Evolutionary conservation across 2,888 invertebrate genomes (phyloP).

Genomic region (Cerceris rybyensis): DNA sequence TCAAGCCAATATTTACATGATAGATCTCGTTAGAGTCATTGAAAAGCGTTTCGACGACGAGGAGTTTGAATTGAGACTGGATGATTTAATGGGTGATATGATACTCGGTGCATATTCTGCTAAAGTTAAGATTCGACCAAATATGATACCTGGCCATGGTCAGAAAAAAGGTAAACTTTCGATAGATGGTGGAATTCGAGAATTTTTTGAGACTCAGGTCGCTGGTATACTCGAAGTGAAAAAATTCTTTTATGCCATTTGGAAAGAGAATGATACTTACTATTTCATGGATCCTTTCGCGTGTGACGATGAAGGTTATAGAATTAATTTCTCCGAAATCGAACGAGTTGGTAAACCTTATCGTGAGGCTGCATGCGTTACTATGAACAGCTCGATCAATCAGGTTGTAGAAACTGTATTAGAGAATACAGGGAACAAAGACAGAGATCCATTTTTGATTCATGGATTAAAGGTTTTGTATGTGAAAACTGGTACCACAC

Average conservation of each 20-base stretch:
- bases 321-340: conserved; percentile 28
- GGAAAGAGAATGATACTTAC: conserved; percentile 75
- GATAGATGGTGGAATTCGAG: conserved; percentile 68
- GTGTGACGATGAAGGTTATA: conserved; percentile 75
- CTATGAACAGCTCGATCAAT: conserved; percentile 76
- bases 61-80: conserved; percentile 69
- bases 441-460: conserved; percentile 75
- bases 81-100: conserved; percentile 75
- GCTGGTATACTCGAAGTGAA: conserved; percentile 75
- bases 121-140: conserved; percentile 73
- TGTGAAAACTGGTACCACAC: conserved; percentile 69
- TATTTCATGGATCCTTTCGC: conserved; percentile 78
- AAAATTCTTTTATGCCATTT: conserved; percentile 74
- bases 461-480: conserved; percentile 75
- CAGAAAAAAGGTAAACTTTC: conserved; percentile 70
- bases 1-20: conserved; percentile 76
- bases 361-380: conserved; percentile 69
- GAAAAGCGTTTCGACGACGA: conserved; percentile 71
- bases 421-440: conserved; percentile 73
- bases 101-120: conserved; percentile 77
- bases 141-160: conserved; percentile 71
- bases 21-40: conserved; percentile 73
- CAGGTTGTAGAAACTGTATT: conserved; percentile 72
- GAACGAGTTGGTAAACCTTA: conserved; percentile 21
- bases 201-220: conserved; percentile 68